phyloP scores from a whole-genome alignment of 2,888 invertebrate genomes.

The Teleiodes luculella region DNA sequence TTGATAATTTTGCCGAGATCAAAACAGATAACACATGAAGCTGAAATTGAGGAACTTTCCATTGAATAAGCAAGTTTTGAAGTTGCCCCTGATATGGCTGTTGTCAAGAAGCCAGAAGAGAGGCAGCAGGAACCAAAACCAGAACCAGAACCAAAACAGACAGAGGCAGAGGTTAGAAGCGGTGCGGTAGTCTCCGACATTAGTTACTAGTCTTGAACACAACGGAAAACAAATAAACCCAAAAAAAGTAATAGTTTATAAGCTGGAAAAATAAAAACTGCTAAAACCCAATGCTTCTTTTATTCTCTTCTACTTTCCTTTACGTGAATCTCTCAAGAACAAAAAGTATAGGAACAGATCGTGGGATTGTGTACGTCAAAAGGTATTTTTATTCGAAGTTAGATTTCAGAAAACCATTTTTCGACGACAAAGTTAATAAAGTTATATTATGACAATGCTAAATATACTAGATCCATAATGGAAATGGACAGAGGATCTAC shows the following conservation, averaged over 20 bases:
- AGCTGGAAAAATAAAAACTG: constrained; percentile 1
- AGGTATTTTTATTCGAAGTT: too few relatives aligned
- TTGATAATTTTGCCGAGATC: constrained; percentile 2
- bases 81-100: constrained; percentile 14
- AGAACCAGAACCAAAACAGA: not conserved
- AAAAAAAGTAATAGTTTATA: constrained; percentile 7
- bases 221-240: not conserved
- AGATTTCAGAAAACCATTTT: too few relatives aligned
- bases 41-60: constrained; percentile 4
- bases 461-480: too few relatives aligned
- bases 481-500: too few relatives aligned
- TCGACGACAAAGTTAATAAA: too few relatives aligned
- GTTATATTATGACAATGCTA: too few relatives aligned
- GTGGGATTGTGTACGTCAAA: too few relatives aligned
- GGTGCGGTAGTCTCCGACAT: not conserved
- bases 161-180: not conserved
- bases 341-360: too few relatives aligned
- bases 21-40: not conserved
- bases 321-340: too few relatives aligned
- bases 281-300: not conserved
- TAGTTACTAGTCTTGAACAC: not conserved
- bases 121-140: constrained; percentile 4
- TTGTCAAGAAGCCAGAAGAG: constrained; percentile 12
- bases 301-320: too few relatives aligned
- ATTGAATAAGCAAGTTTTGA: constrained; percentile 13